Evolutionary conservation across 2,888 invertebrate genomes (phyloP), one percentile per base, ranked within the genome.

Genomic region (Noctuana brunneofusca): DNA sequence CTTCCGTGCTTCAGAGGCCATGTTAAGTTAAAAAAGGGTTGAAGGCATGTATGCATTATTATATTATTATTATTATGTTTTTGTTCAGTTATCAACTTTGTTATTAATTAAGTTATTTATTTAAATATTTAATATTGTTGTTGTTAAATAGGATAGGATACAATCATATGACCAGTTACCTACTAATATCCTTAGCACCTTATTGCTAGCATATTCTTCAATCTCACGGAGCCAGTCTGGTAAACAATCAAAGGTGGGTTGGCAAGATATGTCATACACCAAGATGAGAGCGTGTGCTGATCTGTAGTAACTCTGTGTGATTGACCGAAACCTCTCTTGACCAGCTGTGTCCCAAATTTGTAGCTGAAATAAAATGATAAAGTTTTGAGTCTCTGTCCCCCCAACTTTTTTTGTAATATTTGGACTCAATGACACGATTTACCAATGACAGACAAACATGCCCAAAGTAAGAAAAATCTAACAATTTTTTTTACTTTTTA

Each of bases 281-380:
- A 99, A 92, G 73, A 99, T 99, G 58, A 99, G 93, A 11, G 99
- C 99, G 87, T 99, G 98, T 0, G 99, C 99, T 66, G 98, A 98
- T 74, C 98, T 93, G 84, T 99, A 99, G 89, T 99, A 99, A 84
- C 98, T 98, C 85, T 99, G 99, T 1, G 99, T 99, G 71, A 99
- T 99, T 3, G 98, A 98, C 63, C 99, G 94, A 86, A 99, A 99
- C 71, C 97, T 92, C 84, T 99, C 99, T 86, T 99, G 99, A 0
- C 99, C 99, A 1, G 99, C 99, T 11, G 99, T 99, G 81, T 99
- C 99, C 99, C 99, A 99, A 81, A 99, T 99, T 95, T 99, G 99
- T 64, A 99, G 93, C 97, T 98, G 75, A n/a, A 78, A 83, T 9
- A 27, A 43, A 35, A 53, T 18, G 18, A 30, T 41, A 55, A n/a